Evolutionary conservation across 2,113 vertebrate genomes (phyloP).

Genomic region (Epinephelus cyanopodus): DNA sequence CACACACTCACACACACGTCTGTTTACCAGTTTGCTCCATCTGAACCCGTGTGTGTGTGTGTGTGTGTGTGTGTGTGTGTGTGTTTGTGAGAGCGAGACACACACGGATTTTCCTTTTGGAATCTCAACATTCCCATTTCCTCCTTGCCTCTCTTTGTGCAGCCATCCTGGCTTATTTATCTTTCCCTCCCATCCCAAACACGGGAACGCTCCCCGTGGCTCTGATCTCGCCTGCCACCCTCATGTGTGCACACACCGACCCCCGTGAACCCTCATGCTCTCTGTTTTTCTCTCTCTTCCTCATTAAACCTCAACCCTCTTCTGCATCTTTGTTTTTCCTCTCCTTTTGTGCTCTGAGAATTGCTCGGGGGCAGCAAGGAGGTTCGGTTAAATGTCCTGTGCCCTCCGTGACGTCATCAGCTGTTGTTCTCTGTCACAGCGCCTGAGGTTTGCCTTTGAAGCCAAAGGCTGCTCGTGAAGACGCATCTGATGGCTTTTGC

Average conservation of each 20-base stretch:
- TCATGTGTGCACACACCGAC: conserved; percentile 50
- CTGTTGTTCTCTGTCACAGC: conserved; percentile 68
- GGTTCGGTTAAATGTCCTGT: conserved; percentile 46
- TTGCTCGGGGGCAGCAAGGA: not conserved
- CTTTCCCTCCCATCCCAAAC: conserved; percentile 73
- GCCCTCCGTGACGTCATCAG: conserved; percentile 68
- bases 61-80: conserved; percentile 14
- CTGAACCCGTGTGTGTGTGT: conserved; percentile 23
- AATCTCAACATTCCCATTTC: conserved; percentile 71
- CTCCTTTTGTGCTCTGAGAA: conserved; percentile 10
- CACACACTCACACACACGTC: conserved; percentile 17
- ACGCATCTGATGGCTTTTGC: conserved; percentile 74
- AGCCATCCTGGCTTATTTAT: conserved; percentile 68
- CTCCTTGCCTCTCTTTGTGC: conserved; percentile 62
- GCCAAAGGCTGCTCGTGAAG: conserved; percentile 68
- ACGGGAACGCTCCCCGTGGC: conserved; percentile 53
- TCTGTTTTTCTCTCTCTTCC: conserved; percentile 39
- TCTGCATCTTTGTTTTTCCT: conserved; percentile 52
- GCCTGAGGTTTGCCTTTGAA: conserved; percentile 78
- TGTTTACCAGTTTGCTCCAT: conserved; percentile 59
- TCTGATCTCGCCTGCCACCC: conserved; percentile 59
- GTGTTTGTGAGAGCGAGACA: conserved; percentile 14
- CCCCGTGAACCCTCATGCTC: conserved; percentile 49
- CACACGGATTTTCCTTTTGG: conserved; percentile 52
- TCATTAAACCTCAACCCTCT: conserved; percentile 53